Conservation (phyloP, 1,140 invertebrate species). For the Asbolus verrucosus region DNA sequence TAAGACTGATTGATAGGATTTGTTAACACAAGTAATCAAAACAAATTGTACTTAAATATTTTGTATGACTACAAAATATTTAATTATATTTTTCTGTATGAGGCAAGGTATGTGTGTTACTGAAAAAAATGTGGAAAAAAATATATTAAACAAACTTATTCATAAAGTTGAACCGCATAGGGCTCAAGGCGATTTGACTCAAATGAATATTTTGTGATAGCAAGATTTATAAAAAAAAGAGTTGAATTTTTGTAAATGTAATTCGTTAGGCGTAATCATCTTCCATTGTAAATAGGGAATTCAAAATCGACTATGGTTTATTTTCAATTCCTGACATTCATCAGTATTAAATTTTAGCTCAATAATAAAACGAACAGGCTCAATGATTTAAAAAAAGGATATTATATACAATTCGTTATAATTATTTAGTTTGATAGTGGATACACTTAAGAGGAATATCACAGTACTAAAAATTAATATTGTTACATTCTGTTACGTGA, state of each 20-base stretch:
- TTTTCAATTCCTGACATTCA: slow-evolving; percentile 35
- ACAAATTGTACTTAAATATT: slow-evolving; percentile 46
- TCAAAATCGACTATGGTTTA: slow-evolving; percentile 28
- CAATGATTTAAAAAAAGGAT: slow-evolving; percentile 36
- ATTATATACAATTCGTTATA: slow-evolving; percentile 15
- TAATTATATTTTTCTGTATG: slow-evolving; percentile 41
- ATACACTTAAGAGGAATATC: slow-evolving; percentile 24
- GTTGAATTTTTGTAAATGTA: slow-evolving; percentile 48
- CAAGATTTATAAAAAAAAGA: slow-evolving; percentile 24
- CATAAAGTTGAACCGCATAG: slow-evolving; percentile 47
- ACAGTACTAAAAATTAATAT: slow-evolving; percentile 32
- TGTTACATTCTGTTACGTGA: slow-evolving; percentile 25
- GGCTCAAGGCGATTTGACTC: slow-evolving; percentile 53
- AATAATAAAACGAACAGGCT: slow-evolving; percentile 40
- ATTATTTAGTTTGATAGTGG: slow-evolving; percentile 17
- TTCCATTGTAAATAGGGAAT: slow-evolving; percentile 39
- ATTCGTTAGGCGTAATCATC: slow-evolving; percentile 42
- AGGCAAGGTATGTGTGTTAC: slow-evolving; percentile 42
- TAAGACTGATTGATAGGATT: slow-evolving; percentile 52
- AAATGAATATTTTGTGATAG: slow-evolving; percentile 47
- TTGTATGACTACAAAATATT: slow-evolving; percentile 44
- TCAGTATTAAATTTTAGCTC: slow-evolving; percentile 31
- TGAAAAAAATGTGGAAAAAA: slow-evolving; percentile 19
- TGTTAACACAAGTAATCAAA: slow-evolving; percentile 47
- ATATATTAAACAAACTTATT: slow-evolving; percentile 32